Evolutionary conservation across 2,888 invertebrate species (phyloP).

Genomic region (Sarcophaga rosellei): DNA sequence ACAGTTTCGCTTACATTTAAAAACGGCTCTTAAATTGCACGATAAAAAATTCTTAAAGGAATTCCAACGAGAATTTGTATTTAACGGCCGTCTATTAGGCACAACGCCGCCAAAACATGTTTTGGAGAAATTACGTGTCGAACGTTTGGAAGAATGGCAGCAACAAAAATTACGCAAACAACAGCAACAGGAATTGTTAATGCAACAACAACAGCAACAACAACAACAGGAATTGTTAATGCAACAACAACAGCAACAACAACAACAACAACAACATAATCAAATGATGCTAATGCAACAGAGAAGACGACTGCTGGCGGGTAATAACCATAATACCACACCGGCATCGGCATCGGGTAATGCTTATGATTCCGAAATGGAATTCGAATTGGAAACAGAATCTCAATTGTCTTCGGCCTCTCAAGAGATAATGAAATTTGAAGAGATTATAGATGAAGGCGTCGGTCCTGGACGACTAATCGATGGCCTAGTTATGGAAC

Average conservation of each 20-base stretch:
- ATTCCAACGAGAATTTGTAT: slow-evolving; percentile 78
- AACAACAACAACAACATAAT: slow-evolving; percentile 56
- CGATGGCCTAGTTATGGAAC: slow-evolving; percentile 78
- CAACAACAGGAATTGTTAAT: slow-evolving; percentile 37
- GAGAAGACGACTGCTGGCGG: slow-evolving; percentile 65
- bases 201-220: slow-evolving; percentile 65
- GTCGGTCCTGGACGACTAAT: slow-evolving; percentile 77
- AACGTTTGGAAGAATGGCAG: slow-evolving; percentile 75
- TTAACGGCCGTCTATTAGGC: slow-evolving; percentile 76
- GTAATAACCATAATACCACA: slow-evolving; percentile 38
- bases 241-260: slow-evolving; percentile 39
- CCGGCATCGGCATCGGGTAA: slow-evolving; percentile 46
- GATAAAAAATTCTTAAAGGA: slow-evolving; percentile 80
- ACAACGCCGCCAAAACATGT: slow-evolving; percentile 77
- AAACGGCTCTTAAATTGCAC: slow-evolving; percentile 78
- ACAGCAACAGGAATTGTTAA: slow-evolving; percentile 34
- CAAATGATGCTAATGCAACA: slow-evolving; percentile 68
- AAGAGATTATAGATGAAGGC: slow-evolving; percentile 78
- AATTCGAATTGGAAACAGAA: slow-evolving; percentile 76
- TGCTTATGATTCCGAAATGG: slow-evolving; percentile 76
- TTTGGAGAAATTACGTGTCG: slow-evolving; percentile 74
- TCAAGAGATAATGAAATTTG: slow-evolving; percentile 78
- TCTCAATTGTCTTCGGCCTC: slow-evolving; percentile 76
- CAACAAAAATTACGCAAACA: slow-evolving; percentile 71
- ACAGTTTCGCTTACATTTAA: slow-evolving; percentile 78